A percentile compares a stretch with the other conserved stretches of the same genome.
Evolutionary conservation across 2,113 vertebrate genomes (phyloP).

Genomic region (Odocoileus hemionus): DNA sequence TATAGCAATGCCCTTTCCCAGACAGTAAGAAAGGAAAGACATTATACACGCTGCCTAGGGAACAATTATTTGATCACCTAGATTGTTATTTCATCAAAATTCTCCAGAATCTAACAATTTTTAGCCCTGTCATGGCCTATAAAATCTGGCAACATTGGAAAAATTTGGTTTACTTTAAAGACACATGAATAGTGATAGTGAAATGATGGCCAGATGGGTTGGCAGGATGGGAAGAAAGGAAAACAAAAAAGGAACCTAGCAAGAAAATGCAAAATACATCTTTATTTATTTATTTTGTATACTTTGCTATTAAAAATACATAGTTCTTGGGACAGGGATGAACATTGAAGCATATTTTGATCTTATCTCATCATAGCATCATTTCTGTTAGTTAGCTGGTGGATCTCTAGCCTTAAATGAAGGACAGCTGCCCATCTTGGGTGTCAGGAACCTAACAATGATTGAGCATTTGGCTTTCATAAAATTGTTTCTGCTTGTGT

Average conservation of each 20-base stretch:
- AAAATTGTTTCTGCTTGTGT: background rate
- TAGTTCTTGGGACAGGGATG: background rate
- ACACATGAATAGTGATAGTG: background rate
- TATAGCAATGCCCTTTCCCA: background rate
- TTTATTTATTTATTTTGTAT: background rate
- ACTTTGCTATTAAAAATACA: background rate
- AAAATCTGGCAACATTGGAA: background rate
- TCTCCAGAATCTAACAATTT: background rate
- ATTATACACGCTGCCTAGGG: background rate
- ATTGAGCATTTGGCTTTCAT: background rate
- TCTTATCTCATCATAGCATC: background rate
- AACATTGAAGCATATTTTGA: background rate
- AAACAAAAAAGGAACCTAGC: background rate
- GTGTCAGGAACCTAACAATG: background rate
- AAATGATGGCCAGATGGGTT: background rate
- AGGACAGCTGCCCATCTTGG: background rate
- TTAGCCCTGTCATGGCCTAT: background rate
- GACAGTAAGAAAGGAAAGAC: background rate
- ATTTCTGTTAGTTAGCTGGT: background rate
- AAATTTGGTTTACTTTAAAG: background rate
- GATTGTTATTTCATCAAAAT: background rate
- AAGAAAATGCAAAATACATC: background rate
- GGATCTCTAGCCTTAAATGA: background rate
- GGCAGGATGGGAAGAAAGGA: background rate
- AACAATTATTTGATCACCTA: too few species aligned